Conservation (phyloP, 2,113 vertebrate species). For the Rhinolophus ferrumequinum region DNA sequence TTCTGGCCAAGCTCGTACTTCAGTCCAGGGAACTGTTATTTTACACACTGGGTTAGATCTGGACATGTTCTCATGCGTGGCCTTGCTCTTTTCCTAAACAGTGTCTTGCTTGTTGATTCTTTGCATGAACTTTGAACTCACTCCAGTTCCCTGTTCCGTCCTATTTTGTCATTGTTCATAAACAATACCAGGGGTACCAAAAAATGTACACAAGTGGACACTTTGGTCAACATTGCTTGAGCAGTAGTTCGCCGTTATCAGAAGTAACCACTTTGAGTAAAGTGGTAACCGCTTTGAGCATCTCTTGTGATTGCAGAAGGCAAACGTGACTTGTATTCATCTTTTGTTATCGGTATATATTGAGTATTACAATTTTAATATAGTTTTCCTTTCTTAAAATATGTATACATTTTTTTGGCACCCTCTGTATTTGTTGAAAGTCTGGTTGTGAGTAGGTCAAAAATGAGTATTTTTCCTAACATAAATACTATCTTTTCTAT, state of each 20-base stretch:
- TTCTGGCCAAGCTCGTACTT: background rate
- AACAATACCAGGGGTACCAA: background rate
- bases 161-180: conserved; percentile 9
- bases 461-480: background rate
- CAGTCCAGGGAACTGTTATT: background rate
- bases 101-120: background rate
- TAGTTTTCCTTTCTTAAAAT: no score
- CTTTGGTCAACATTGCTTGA: no score
- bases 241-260: no score
- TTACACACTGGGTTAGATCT: background rate
- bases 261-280: no score
- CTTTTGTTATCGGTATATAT: no score
- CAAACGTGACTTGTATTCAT: no score
- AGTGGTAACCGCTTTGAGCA: no score
- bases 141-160: background rate
- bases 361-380: no score
- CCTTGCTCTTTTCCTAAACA: background rate
- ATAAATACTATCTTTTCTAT: background rate
- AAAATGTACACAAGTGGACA: no score
- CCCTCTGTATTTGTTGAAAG: background rate
- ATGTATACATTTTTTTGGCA: no score
- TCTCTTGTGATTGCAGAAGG: no score
- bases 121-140: background rate
- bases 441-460: background rate
- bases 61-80: background rate